Conservation (phyloP, 2,797 vertebrate species). For the Notolabrus celidotus region DNA sequence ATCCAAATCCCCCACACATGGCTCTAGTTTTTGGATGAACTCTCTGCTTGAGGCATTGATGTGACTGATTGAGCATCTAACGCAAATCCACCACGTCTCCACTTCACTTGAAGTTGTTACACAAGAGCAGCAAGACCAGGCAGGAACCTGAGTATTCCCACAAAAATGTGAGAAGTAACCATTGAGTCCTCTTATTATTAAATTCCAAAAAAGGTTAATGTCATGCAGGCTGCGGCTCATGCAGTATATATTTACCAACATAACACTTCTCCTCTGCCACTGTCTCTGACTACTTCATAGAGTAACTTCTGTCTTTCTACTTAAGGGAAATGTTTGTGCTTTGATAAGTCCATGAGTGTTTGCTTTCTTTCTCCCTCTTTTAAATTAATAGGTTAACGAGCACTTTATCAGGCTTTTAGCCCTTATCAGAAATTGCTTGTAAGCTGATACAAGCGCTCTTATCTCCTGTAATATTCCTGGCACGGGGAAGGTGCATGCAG, state of each 20-base stretch:
- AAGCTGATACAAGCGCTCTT: constrained; percentile 36
- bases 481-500: constrained; percentile 9
- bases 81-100: constrained; percentile 63
- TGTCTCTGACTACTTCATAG: not conserved
- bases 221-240: constrained; percentile 2
- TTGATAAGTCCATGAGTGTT: constrained; percentile 3
- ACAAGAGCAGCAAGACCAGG: constrained; percentile 54
- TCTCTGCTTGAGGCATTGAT: constrained; percentile 68
- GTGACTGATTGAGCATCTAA: constrained; percentile 54
- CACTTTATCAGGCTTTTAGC: constrained; percentile 6
- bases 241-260: constrained; percentile 5
- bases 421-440: constrained; percentile 51
- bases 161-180: constrained; percentile 27
- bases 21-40: constrained; percentile 63
- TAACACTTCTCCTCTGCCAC: constrained; percentile 1
- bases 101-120: constrained; percentile 54
- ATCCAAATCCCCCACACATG: constrained; percentile 81
- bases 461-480: constrained; percentile 48
- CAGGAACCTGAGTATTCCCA: constrained; percentile 18
- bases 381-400: constrained; percentile 24
- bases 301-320: constrained; percentile 5
- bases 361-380: constrained; percentile 8
- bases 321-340: not conserved
- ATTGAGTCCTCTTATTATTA: constrained; percentile 27
- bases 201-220: constrained; percentile 40